phyloP scores from a whole-genome alignment of 2,113 vertebrate genomes.

The Dascyllus trimaculatus region DNA sequence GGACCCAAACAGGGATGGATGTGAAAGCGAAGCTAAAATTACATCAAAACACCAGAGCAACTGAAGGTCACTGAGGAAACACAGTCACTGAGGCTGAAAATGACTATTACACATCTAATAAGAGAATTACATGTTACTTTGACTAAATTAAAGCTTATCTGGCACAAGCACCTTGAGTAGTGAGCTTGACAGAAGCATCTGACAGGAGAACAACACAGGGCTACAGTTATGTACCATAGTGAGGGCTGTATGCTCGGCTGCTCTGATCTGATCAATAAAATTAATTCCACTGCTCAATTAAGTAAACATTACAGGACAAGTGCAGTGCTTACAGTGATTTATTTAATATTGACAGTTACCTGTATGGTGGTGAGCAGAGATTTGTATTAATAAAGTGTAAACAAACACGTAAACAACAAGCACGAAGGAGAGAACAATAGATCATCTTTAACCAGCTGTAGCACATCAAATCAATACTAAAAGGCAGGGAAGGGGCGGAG shows the following conservation, averaged over 20 bases:
- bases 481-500: background rate
- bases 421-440: conserved; percentile 39
- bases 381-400: conserved; percentile 42
- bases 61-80: conserved; percentile 28
- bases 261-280: conserved; percentile 57
- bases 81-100: conserved; percentile 9
- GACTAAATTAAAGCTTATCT: conserved; percentile 31
- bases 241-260: background rate
- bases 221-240: background rate
- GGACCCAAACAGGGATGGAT: conserved; percentile 23
- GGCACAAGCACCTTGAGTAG: background rate
- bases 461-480: conserved; percentile 44
- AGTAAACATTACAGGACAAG: conserved; percentile 34
- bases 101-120: conserved; percentile 10
- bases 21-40: conserved; percentile 46
- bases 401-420: conserved; percentile 44
- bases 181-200: background rate
- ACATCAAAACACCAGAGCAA: conserved; percentile 40
- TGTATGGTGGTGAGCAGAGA: conserved; percentile 15
- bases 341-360: conserved; percentile 38
- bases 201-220: background rate
- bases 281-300: conserved; percentile 40
- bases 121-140: background rate
- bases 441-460: conserved; percentile 52
- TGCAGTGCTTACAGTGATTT: conserved; percentile 29